These are phyloP conservation scores for Thera obeliscata DNA, from an alignment of 2,888 invertebrate species.

Conservation along the genomic window DNA sequence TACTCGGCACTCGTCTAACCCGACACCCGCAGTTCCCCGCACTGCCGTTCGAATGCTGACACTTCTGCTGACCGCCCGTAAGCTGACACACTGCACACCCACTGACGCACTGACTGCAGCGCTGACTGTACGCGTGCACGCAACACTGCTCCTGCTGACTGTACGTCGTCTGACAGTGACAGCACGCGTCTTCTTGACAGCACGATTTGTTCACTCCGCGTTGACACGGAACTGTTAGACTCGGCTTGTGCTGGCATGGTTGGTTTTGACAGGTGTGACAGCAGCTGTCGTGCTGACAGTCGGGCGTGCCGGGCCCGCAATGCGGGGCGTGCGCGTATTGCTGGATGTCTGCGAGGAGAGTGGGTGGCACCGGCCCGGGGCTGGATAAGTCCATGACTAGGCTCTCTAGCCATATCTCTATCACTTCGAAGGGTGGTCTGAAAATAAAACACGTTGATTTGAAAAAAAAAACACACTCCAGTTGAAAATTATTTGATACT, in stretches of 20 bases:
- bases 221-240: constrained; percentile 23
- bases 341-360: constrained; percentile 90
- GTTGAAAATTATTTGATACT: no score
- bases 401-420: constrained; percentile 94
- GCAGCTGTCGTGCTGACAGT: constrained; percentile 28
- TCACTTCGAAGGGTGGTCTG: constrained; percentile 95
- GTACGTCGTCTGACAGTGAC: constrained; percentile 32
- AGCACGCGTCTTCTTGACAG: constrained; percentile 26
- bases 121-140: constrained; percentile 32
- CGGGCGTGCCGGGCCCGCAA: constrained; percentile 46
- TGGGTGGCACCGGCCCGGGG: constrained; percentile 86
- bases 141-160: constrained; percentile 29
- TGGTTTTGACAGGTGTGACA: constrained; percentile 21
- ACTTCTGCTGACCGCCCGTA: constrained; percentile 6
- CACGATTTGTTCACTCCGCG: constrained; percentile 22
- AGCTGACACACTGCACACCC: neutral
- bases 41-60: constrained; percentile 4
- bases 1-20: constrained; percentile 48
- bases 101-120: neutral
- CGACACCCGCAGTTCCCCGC: constrained; percentile 8
- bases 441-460: constrained; percentile 53
- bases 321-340: constrained; percentile 83
- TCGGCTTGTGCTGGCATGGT: constrained; percentile 4
- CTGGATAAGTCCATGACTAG: constrained; percentile 89
- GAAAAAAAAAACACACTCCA: no score